Base-by-base conservation (phyloP, 2,797 vertebrate genomes). In the Hydrocynus forskahlii region DNA sequence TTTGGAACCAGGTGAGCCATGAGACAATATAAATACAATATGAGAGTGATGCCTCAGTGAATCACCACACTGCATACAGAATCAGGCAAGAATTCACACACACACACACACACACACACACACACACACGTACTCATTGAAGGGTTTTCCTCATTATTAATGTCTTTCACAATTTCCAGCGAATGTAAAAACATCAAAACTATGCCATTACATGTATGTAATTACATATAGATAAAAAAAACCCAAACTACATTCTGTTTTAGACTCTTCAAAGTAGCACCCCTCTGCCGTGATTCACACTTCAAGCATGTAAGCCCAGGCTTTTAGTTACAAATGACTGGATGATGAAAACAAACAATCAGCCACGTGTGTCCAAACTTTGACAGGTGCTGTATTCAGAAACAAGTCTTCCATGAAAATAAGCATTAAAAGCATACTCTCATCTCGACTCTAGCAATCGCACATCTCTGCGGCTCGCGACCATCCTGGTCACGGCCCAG, bases 401-500 rank as follows among this genome's bases (percentile, higher is more conserved):
- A 57, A 57, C 19, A 57, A 21, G 55, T 9, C 19, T 8, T 50
- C 8, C 19, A 21, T 57, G 19, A 60, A 60, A 70, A 29, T 19
- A 35, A n/a, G 54, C 16, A 78, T 14, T 69, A 43, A 25, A 35
- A 21, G 23, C 14, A 59, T 2, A 78, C 57, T 60, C 9, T 2
- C n/a, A 10, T 23, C 57, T 21, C 4, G 29, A 35, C 35, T 23
- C 0, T 72, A 19, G 38, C 23, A 25, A 38, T 29, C 17, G 13
- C 14, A 69, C 52, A 19, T 5, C 29, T 66, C 71, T 75, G 50
- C 40, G 54, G 25, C 72, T 80, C 55, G 59, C 2, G 60, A 64
- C 25, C 19, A 21, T 57, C 84, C 59, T 35, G 63, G 63, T 82
- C 71, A 77, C 35, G 50, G 63, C 21, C 57, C 35, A 57, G 7